Evolutionary conservation across 2,797 vertebrate genomes (phyloP).

Genomic region (Erpetoichthys calabaricus): DNA sequence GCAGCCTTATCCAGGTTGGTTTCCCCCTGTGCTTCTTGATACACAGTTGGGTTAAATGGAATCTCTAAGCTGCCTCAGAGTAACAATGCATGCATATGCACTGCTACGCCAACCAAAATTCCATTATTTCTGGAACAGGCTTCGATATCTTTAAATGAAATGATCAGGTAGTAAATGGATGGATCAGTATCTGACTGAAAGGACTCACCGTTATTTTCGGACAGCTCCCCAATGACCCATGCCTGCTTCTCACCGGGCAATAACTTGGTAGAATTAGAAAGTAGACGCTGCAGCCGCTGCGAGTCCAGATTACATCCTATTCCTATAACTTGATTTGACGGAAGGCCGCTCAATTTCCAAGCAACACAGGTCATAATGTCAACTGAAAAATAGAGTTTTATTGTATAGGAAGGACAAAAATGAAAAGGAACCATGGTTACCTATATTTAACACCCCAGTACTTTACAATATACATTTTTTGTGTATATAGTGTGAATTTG

Average conservation of each 20-base stretch:
- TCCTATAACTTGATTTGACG: constrained; percentile 69
- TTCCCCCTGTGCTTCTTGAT: too few species aligned
- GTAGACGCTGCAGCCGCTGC: constrained; percentile 59
- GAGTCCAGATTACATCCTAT: constrained; percentile 89
- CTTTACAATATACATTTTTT: too few species aligned
- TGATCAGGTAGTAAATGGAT: too few species aligned
- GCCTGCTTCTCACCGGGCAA: constrained; percentile 51
- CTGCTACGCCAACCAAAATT: neutral
- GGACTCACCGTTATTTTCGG: constrained; percentile 74
- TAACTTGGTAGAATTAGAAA: constrained; percentile 56
- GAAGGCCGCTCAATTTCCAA: constrained; percentile 81
- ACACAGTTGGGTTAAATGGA: too few species aligned
- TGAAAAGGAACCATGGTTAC: too few species aligned
- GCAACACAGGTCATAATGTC: constrained; percentile 87
- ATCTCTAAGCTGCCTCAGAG: too few species aligned
- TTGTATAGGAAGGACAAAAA: too few species aligned
- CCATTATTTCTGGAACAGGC: neutral
- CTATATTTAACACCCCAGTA: too few species aligned
- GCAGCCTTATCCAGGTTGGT: too few species aligned
- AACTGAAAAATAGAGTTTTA: constrained; percentile 44
- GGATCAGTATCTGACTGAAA: neutral
- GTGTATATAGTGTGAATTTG: too few species aligned
- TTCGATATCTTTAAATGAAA: neutral
- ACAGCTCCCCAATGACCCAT: constrained; percentile 84
- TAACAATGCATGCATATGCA: too few species aligned